Conservation (phyloP, 2,113 vertebrate species). For the Eulemur macaco region DNA sequence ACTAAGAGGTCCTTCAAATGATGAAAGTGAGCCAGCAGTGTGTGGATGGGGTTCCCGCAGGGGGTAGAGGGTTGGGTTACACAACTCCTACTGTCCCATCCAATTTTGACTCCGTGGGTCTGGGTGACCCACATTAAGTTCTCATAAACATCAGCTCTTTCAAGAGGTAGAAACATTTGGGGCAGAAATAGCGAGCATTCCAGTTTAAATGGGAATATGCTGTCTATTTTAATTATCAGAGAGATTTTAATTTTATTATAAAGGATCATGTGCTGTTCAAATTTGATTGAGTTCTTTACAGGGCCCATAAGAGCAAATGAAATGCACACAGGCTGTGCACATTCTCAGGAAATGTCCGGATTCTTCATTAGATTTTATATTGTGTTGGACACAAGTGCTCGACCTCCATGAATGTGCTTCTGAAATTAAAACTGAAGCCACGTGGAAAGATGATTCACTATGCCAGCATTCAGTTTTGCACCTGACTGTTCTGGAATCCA, state of each 20-base stretch:
- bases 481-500: neutral
- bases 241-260: neutral
- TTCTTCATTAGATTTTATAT: accelerated
- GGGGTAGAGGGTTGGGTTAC: neutral
- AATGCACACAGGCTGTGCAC: accelerated
- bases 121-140: neutral
- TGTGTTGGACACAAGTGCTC: accelerated
- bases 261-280: neutral
- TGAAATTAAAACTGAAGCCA: neutral
- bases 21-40: neutral
- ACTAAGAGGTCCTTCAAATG: neutral
- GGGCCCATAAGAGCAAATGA: neutral
- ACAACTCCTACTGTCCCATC: accelerated
- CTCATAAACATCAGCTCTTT: neutral
- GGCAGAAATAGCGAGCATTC: neutral
- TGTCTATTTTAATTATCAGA: neutral
- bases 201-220: neutral
- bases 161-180: neutral
- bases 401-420: accelerated
- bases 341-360: neutral
- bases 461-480: no score
- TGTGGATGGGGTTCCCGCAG: neutral
- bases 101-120: neutral
- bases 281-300: neutral
- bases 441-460: no score